Evolutionary conservation across 2,113 vertebrate genomes (phyloP), one percentile per base, ranked within the genome.

Genomic region (Cochlearius cochlearius): DNA sequence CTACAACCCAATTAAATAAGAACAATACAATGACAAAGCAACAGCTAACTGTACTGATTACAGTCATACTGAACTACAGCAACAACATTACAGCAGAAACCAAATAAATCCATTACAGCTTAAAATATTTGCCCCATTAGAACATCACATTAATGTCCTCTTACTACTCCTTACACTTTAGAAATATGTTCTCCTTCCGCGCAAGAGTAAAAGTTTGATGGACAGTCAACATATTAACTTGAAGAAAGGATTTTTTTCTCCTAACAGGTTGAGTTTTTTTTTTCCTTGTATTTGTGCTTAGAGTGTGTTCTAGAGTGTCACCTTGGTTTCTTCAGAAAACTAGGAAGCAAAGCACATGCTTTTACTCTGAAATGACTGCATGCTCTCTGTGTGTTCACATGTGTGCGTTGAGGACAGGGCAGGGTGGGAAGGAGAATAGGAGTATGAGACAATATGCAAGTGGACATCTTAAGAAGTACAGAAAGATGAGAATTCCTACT

Each of bases 341-440:
- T n/a, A 34, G 29, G 52, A 93, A 67, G 56, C 32, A 66, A 49
- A 75, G 53, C 11, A n/a, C 12, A 7, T 15, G 41, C 7, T 56
- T 79, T 91, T 16, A 63, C 26, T 78, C 29, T 34, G 43, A 86
- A 94, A 91, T 19, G 38, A 69, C 1, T 45, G 23, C 0, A 2
- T 0, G 0, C 30, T 32, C 5, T 11, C 5, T 50, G 5, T 26
- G 4, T 15, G 58, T 27, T 53, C 14, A 17, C 20, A 9, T 1
- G 3, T 7, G 14, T 47, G 43, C 18, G n/a, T 2, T 23, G 27
- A 75, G 3, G 30, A 49, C 23, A 67, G 29, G 32, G 32, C 20
- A 47, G 17, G 7, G 22, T 23, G 21, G 21, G 52, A 73, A 88
- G 39, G 15, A 50, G n/a, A 75, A 85, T 0, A 62, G 32, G 2